A percentile compares a stretch with the other conserved stretches of the same genome.
Evolutionary conservation across 2,888 invertebrate genomes (phyloP).

Genomic region (Chloroclysta siterata): DNA sequence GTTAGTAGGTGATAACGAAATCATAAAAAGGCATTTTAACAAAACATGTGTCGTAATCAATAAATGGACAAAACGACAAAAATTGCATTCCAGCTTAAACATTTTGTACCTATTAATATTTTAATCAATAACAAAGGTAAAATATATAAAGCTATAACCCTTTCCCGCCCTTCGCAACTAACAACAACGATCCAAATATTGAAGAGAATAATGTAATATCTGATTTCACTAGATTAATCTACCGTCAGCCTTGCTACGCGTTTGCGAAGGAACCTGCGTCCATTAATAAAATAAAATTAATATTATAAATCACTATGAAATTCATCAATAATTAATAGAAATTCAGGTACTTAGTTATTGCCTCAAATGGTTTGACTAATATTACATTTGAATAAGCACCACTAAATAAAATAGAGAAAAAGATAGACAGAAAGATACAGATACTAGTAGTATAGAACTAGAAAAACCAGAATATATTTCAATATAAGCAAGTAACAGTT

Average conservation of each 20-base stretch:
- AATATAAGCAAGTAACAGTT: slow-evolving; percentile 42
- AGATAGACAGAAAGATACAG: background rate
- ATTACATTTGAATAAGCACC: slow-evolving; percentile 18
- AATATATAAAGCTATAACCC: slow-evolving; percentile 74
- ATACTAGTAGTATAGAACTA: slow-evolving; percentile 6
- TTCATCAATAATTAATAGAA: too few species aligned
- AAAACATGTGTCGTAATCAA: slow-evolving; percentile 29
- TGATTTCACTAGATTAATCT: slow-evolving; percentile 60
- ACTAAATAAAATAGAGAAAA: slow-evolving; percentile 18
- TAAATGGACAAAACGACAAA: slow-evolving; percentile 55
- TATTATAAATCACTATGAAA: too few species aligned
- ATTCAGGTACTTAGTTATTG: slow-evolving; percentile 29
- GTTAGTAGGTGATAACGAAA: slow-evolving; percentile 52
- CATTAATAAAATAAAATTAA: slow-evolving; percentile 13
- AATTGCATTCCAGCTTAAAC: slow-evolving; percentile 58
- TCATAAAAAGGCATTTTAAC: slow-evolving; percentile 50
- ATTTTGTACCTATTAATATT: slow-evolving; percentile 62
- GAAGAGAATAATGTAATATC: slow-evolving; percentile 58
- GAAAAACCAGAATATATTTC: slow-evolving; percentile 22
- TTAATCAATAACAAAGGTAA: slow-evolving; percentile 71
- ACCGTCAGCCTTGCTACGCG: slow-evolving; percentile 54
- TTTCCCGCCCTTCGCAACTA: slow-evolving; percentile 65
- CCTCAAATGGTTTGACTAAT: slow-evolving; percentile 23
- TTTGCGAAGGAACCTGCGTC: slow-evolving; percentile 52
- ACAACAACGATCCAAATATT: slow-evolving; percentile 68